Conservation (phyloP, 92 coral and sea anemone species). For the Umimayanthus kanabou region DNA sequence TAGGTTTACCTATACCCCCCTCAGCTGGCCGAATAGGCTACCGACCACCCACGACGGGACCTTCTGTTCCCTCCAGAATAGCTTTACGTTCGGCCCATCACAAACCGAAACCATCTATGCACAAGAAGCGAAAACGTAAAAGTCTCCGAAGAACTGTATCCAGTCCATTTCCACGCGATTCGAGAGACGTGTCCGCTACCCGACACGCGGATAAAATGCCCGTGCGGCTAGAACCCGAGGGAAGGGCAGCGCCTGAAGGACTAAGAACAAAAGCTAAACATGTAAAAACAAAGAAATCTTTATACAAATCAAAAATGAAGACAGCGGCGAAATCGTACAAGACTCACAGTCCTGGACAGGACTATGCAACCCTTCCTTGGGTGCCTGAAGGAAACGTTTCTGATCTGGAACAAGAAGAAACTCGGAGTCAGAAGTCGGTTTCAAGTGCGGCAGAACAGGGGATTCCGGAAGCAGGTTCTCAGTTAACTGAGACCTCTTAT, state of each 20-base stretch:
- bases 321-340: conserved; percentile 41
- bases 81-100: conserved; percentile 20
- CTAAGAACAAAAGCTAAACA: conserved; percentile 11
- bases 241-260: conserved; percentile 29
- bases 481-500: conserved; percentile 23
- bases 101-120: not conserved
- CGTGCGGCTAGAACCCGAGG: conserved; percentile 30
- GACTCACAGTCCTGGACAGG: conserved; percentile 13
- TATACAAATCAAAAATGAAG: conserved; percentile 41
- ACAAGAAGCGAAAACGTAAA: conserved; percentile 16
- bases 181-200: not conserved
- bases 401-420: not conserved
- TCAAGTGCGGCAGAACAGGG: conserved; percentile 17
- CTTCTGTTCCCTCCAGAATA: conserved; percentile 21
- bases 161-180: conserved; percentile 35
- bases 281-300: conserved; percentile 17
- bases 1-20: conserved; percentile 32
- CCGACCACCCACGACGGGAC: conserved; percentile 20
- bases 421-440: not conserved
- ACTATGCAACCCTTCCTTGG: not conserved
- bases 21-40: conserved; percentile 36
- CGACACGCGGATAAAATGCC: conserved; percentile 5
- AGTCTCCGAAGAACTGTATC: conserved; percentile 35
- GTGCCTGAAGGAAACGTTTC: not conserved
- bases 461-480: not conserved